Conservation (phyloP, 2,113 vertebrate genomes). For the Cyanoramphus novaezelandiae region DNA sequence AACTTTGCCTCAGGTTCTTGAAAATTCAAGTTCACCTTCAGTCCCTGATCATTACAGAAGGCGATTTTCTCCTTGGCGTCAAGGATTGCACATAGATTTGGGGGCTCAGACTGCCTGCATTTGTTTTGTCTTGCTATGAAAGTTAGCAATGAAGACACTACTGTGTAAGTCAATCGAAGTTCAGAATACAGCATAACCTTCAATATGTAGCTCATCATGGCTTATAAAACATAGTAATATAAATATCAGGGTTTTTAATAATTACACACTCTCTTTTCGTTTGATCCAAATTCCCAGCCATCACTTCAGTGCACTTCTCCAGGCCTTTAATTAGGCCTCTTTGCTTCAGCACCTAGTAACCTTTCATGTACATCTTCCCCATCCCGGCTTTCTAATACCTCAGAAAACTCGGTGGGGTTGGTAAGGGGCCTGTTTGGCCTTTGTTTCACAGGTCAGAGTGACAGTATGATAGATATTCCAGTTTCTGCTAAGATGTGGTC, state of each 20-base stretch:
- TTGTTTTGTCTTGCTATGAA: background rate
- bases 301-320: background rate
- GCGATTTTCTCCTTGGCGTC: background rate
- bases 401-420: background rate
- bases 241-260: background rate
- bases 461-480: background rate
- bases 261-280: background rate
- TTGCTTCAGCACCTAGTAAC: background rate
- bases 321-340: background rate
- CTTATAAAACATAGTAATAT: background rate
- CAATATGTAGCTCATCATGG: background rate
- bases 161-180: background rate
- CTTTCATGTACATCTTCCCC: background rate
- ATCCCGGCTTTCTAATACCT: background rate
- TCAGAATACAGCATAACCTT: background rate
- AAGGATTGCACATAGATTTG: accelerated
- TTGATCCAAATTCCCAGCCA: background rate
- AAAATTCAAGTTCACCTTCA: background rate
- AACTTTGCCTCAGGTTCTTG: background rate
- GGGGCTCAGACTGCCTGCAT: background rate
- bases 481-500: background rate
- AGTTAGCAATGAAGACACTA: background rate
- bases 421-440: background rate
- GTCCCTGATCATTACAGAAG: background rate
- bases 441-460: background rate